These are phyloP conservation scores for Loriculus beryllinus DNA, from an alignment of 2,797 vertebrate genomes.

Conservation along the genomic window DNA sequence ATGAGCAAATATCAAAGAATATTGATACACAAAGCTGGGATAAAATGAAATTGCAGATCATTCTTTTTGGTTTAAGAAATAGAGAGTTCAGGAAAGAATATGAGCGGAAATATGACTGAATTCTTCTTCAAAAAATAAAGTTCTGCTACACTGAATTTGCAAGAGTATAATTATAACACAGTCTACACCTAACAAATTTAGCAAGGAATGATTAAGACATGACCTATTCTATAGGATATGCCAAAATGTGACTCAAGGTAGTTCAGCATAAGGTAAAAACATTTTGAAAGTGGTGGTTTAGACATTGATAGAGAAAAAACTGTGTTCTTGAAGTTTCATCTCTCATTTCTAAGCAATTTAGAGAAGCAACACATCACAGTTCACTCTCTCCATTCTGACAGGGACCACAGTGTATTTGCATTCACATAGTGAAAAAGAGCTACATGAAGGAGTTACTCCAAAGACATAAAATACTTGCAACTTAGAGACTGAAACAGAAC, in stretches of 20 bases:
- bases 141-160: background rate
- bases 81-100: background rate
- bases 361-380: background rate
- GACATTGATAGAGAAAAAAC: background rate
- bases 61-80: background rate
- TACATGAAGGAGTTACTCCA: background rate
- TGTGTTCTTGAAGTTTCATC: background rate
- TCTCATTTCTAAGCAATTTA: background rate
- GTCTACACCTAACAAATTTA: background rate
- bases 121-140: background rate
- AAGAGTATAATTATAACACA: background rate
- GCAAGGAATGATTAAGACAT: background rate
- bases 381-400: background rate
- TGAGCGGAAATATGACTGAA: background rate
- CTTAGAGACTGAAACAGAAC: background rate
- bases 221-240: background rate
- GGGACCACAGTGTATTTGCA: background rate
- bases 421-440: background rate
- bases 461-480: background rate
- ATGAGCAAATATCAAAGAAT: background rate
- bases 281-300: background rate
- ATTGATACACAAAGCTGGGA: fast-evolving
- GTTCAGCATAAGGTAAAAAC: background rate
- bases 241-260: background rate
- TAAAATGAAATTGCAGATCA: background rate